Conservation (phyloP, 2,113 vertebrate species). For the Isurus oxyrinchus region DNA sequence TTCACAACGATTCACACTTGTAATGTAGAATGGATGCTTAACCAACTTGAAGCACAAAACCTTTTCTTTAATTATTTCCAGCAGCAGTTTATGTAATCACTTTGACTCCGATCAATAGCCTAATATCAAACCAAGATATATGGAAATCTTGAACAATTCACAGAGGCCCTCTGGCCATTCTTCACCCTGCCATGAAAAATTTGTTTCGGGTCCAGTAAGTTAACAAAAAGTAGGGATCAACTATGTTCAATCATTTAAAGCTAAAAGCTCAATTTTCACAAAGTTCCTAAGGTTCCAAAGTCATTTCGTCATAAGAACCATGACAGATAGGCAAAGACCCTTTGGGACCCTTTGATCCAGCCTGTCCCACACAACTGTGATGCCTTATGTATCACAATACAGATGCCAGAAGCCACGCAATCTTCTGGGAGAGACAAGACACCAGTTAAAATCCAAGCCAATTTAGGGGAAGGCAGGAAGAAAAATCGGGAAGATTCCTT, state of each 20-base stretch:
- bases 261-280: neutral
- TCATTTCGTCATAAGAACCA: neutral
- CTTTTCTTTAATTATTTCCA: constrained; percentile 20
- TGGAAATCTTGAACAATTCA: neutral
- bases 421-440: neutral
- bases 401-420: neutral
- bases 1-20: neutral
- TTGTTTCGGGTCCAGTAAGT: neutral
- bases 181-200: neutral
- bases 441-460: neutral
- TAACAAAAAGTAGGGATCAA: neutral
- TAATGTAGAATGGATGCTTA: neutral
- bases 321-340: neutral
- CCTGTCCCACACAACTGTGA: neutral
- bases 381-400: neutral
- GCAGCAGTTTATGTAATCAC: neutral
- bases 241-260: neutral
- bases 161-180: neutral
- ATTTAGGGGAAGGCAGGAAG: too few relatives aligned
- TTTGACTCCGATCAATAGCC: neutral
- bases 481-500: neutral
- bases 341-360: neutral
- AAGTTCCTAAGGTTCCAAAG: neutral
- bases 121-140: neutral
- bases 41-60: neutral